These are phyloP conservation scores for Ailurus styani DNA, from an alignment of 2,113 vertebrate species.

Conservation along the genomic window DNA sequence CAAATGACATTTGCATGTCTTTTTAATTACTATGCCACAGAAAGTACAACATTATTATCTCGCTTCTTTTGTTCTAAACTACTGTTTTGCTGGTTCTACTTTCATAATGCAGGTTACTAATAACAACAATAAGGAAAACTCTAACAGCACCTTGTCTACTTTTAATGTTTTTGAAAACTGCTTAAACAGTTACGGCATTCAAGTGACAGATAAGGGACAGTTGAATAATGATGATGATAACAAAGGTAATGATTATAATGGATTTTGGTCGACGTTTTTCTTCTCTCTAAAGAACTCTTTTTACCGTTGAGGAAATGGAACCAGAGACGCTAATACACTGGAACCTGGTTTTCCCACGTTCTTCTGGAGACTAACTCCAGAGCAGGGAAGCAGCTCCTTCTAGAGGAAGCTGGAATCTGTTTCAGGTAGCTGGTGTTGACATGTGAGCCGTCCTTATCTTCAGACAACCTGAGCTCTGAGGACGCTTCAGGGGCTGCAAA, in stretches of 20 bases:
- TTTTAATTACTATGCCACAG: constrained; percentile 57
- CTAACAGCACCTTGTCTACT: constrained; percentile 20
- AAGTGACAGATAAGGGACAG: constrained; percentile 32
- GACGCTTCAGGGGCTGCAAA: not conserved
- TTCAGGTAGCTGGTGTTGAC: not conserved
- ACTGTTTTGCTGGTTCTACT: not conserved
- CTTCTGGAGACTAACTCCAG: not conserved
- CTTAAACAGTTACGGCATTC: constrained; percentile 19
- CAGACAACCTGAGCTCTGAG: not conserved
- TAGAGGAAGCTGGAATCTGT: not conserved
- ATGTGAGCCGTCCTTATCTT: not conserved
- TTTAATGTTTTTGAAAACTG: constrained; percentile 24
- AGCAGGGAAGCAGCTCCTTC: not conserved
- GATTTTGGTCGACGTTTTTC: not conserved
- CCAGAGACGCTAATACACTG: not conserved
- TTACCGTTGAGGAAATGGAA: constrained; percentile 11
- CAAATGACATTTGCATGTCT: constrained; percentile 54
- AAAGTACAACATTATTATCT: constrained; percentile 27
- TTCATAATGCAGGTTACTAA: not conserved
- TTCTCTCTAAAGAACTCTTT: not conserved
- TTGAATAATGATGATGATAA: constrained; percentile 10
- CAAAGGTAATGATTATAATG: constrained; percentile 31
- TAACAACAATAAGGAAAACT: constrained; percentile 52
- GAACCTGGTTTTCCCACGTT: not conserved
- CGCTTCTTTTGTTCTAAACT: constrained; percentile 38